phyloP scores from a whole-genome alignment of 2,113 vertebrate genomes.

The Emydocephalus ijimae region DNA sequence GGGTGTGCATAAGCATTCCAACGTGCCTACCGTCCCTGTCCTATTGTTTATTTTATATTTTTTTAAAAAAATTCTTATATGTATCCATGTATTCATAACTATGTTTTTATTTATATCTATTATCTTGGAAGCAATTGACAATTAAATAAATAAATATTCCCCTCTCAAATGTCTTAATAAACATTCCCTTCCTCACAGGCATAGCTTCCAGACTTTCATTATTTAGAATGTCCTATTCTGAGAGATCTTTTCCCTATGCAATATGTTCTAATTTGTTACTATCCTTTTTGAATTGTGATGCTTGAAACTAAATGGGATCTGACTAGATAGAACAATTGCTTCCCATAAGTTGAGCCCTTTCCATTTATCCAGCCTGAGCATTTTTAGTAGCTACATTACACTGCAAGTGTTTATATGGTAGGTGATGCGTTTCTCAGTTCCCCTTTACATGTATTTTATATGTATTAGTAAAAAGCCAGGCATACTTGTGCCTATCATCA shows the following conservation, averaged over 20 bases:
- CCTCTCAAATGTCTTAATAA: not conserved
- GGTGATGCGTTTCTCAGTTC: not conserved
- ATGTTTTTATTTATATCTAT: too few species aligned
- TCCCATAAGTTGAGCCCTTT: not conserved
- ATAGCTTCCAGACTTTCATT: not conserved
- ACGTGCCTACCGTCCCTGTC: too few species aligned
- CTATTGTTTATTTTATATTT: too few species aligned
- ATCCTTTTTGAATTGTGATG: not conserved
- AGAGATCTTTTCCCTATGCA: not conserved
- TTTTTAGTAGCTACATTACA: not conserved
- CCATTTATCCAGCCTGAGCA: not conserved
- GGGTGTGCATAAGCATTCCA: too few species aligned
- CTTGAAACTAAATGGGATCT: not conserved
- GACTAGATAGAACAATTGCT: not conserved
- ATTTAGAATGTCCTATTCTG: not conserved
- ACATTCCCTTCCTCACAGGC: not conserved
- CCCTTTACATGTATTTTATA: not conserved
- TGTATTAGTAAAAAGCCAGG: not conserved
- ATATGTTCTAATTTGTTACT: not conserved
- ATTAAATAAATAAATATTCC: not conserved
- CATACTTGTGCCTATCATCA: not conserved
- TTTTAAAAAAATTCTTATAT: too few species aligned
- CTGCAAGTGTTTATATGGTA: not conserved
- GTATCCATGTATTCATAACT: too few species aligned
- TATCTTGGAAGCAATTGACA: too few species aligned